Evolutionary conservation across 1,140 invertebrate species (phyloP).

Genomic region (Oreohelix idahoensis): DNA sequence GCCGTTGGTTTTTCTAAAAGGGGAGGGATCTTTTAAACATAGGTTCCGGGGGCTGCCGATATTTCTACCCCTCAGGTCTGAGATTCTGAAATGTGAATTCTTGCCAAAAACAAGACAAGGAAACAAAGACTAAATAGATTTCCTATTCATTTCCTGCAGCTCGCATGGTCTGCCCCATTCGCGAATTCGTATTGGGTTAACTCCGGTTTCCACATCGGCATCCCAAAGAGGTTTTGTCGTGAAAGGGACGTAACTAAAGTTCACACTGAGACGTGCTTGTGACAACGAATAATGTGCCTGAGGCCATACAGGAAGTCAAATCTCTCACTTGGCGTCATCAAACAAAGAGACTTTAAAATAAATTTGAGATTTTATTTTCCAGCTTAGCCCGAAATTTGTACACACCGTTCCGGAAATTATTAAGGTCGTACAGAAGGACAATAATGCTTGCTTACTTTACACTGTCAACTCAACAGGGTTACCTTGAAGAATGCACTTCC

Average conservation of each 20-base stretch:
- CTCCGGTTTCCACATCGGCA: background rate
- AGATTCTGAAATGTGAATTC: background rate
- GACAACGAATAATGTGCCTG: background rate
- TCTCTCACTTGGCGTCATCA: background rate
- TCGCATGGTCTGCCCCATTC: background rate
- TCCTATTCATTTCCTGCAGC: background rate
- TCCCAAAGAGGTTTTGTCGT: background rate
- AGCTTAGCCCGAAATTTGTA: background rate
- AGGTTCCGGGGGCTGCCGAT: background rate
- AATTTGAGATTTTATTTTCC: background rate
- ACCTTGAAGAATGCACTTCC: background rate
- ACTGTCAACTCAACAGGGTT: background rate
- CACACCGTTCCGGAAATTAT: background rate
- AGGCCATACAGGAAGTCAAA: background rate
- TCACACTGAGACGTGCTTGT: background rate
- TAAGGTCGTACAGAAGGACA: background rate
- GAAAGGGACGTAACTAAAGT: background rate
- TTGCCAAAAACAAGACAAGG: background rate
- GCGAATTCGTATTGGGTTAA: background rate
- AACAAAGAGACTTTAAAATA: constrained; percentile 4
- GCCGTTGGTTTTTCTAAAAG: background rate
- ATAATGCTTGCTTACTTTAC: background rate
- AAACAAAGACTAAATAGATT: constrained; percentile 13
- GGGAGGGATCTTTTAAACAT: background rate
- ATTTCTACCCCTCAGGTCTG: background rate